phyloP scores from a whole-genome alignment of 2,888 invertebrate genomes.

The Acanthococcus lagerstroemiae region DNA sequence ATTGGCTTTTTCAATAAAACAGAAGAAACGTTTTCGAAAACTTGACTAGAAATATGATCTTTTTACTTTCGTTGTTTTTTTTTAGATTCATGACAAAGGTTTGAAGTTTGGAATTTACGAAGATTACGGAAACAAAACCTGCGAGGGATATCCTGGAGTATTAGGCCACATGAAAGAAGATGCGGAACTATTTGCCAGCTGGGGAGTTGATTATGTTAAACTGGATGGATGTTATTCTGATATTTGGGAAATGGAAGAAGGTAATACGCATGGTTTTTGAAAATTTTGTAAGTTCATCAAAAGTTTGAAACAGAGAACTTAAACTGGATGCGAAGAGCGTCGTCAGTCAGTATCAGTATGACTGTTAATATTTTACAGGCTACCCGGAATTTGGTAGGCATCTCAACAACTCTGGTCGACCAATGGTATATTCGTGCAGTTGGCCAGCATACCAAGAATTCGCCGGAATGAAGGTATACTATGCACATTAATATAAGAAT shows the following conservation, averaged over 20 bases:
- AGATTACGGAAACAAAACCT: conserved; percentile 67
- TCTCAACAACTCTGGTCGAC: conserved; percentile 62
- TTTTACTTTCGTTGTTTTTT: neutral
- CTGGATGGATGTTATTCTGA: conserved; percentile 65
- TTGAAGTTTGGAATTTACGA: conserved; percentile 73
- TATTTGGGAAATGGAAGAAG: conserved; percentile 37
- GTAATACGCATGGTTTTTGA: no score
- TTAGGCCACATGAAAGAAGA: conserved; percentile 55
- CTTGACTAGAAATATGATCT: no score
- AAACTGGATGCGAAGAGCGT: no score
- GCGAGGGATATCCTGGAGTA: conserved; percentile 68
- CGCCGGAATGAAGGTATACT: conserved; percentile 46
- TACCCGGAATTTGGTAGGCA: conserved; percentile 60
- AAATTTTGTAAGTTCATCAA: no score
- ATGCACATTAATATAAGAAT: no score
- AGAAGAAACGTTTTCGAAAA: no score
- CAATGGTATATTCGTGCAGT: conserved; percentile 71
- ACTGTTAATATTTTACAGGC: conserved; percentile 44
- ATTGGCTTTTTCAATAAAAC: no score
- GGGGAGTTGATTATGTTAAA: conserved; percentile 73
- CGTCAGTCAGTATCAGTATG: neutral
- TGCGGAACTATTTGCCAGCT: conserved; percentile 63
- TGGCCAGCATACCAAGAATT: conserved; percentile 71
- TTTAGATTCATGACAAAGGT: conserved; percentile 60
- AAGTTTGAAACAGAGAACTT: no score